These are phyloP conservation scores for Leptopilina myrica DNA, from an alignment of 2,888 invertebrate species.

Conservation along the genomic window DNA sequence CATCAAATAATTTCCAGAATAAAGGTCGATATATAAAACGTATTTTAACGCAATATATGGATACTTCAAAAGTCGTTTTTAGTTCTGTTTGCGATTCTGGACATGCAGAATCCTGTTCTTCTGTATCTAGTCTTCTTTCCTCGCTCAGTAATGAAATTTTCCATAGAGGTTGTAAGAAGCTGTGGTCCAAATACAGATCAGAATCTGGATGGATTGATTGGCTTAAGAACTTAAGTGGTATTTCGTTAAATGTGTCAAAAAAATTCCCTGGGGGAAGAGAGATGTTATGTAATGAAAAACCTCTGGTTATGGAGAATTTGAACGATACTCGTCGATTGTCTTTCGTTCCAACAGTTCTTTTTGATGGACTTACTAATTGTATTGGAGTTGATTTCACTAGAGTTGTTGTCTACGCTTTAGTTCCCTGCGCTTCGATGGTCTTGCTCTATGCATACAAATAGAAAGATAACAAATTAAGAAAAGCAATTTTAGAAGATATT, in stretches of 20 bases:
- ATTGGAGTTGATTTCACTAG: slow-evolving; percentile 66
- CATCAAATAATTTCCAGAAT: not conserved
- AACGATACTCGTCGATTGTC: slow-evolving; percentile 63
- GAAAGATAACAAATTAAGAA: not conserved
- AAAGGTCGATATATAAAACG: slow-evolving; percentile 9
- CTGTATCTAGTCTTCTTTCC: not conserved
- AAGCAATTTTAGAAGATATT: too few relatives aligned
- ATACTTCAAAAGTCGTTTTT: slow-evolving; percentile 8
- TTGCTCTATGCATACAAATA: slow-evolving; percentile 69
- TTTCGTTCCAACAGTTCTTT: slow-evolving; percentile 65
- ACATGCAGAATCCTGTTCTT: not conserved
- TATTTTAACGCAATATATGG: slow-evolving; percentile 16
- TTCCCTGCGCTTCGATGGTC: slow-evolving; percentile 69
- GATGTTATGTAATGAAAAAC: slow-evolving; percentile 44
- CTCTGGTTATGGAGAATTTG: slow-evolving; percentile 43
- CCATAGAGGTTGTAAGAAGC: slow-evolving; percentile 59
- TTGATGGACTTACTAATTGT: slow-evolving; percentile 63
- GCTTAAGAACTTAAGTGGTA: slow-evolving; percentile 45
- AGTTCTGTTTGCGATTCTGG: not conserved
- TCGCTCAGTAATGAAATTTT: slow-evolving; percentile 60
- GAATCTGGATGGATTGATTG: not conserved
- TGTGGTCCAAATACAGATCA: slow-evolving; percentile 50
- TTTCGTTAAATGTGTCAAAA: slow-evolving; percentile 39
- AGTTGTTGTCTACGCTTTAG: slow-evolving; percentile 66
- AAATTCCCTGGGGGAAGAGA: not conserved